These are phyloP conservation scores for Lasioglossum oenotherae DNA, from an alignment of 2,888 invertebrate species.

Conservation along the genomic window DNA sequence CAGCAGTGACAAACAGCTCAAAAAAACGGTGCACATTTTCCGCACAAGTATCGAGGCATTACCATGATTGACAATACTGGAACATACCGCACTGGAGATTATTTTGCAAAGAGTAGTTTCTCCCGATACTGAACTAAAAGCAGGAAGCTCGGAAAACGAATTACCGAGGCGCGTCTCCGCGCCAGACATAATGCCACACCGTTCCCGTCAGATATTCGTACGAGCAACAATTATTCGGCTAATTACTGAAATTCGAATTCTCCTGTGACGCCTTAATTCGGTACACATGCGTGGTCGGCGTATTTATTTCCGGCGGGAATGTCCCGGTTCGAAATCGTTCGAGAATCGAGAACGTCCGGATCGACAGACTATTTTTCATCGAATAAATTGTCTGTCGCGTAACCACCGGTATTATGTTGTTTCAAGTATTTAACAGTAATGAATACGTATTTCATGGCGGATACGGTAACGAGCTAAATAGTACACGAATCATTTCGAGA, in stretches of 20 bases:
- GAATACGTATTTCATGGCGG: neutral
- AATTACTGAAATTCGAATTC: conserved; percentile 40
- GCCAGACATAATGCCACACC: neutral
- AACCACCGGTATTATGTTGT: neutral
- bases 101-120: neutral
- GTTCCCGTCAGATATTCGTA: conserved; percentile 9
- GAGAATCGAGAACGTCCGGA: neutral
- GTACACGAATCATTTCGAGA: neutral
- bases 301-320: conserved; percentile 46
- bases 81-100: neutral
- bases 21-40: neutral
- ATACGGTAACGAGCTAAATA: neutral
- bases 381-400: neutral
- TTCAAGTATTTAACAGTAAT: neutral
- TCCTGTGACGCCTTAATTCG: neutral
- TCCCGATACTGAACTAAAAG: neutral
- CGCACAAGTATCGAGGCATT: neutral
- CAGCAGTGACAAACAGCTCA: neutral
- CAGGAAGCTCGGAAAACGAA: neutral
- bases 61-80: neutral
- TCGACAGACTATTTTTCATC: neutral
- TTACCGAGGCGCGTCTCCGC: neutral
- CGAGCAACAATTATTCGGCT: conserved; percentile 36
- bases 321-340: conserved; percentile 39
- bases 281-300: conserved; percentile 29